These are phyloP conservation scores for Lissonota sp. DNA, from an alignment of 2,888 invertebrate species.

Conservation along the genomic window DNA sequence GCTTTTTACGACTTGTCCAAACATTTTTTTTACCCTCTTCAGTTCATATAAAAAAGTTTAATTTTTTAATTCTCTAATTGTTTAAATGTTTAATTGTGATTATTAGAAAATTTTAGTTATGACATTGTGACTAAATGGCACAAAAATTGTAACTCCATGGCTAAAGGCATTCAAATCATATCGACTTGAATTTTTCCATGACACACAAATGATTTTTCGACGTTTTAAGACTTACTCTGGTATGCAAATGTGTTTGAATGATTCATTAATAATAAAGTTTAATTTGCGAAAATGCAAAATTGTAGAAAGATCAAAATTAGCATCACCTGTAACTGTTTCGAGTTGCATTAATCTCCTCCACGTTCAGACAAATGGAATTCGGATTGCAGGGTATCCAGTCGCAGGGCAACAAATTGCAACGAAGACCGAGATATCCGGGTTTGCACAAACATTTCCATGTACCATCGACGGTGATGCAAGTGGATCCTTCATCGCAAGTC, in stretches of 20 bases:
- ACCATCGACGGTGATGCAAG: constrained; percentile 80
- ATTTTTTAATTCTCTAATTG: too few relatives aligned
- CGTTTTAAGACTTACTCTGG: too few relatives aligned
- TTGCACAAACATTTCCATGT: constrained; percentile 85
- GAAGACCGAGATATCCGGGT: constrained; percentile 85
- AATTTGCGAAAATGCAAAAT: background rate
- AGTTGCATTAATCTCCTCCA: constrained; percentile 81
- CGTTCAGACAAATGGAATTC: constrained; percentile 84
- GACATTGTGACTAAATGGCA: too few relatives aligned
- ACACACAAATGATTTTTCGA: too few relatives aligned
- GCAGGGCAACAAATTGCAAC: constrained; percentile 86
- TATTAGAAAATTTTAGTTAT: background rate
- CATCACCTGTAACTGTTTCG: constrained; percentile 82
- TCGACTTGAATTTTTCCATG: too few relatives aligned
- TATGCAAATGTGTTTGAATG: background rate
- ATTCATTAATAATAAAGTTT: background rate
- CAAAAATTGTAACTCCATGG: too few relatives aligned
- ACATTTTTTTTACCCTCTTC: too few relatives aligned
- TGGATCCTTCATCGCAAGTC: constrained; percentile 84
- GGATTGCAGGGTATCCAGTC: constrained; percentile 85
- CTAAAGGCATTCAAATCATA: too few relatives aligned
- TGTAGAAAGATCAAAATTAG: background rate
- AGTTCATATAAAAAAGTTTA: too few relatives aligned
- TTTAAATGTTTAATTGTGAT: too few relatives aligned
- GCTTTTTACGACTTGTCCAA: too few relatives aligned